Base-by-base conservation (phyloP, 2,797 vertebrate genomes). In the Carduelis carduelis region DNA sequence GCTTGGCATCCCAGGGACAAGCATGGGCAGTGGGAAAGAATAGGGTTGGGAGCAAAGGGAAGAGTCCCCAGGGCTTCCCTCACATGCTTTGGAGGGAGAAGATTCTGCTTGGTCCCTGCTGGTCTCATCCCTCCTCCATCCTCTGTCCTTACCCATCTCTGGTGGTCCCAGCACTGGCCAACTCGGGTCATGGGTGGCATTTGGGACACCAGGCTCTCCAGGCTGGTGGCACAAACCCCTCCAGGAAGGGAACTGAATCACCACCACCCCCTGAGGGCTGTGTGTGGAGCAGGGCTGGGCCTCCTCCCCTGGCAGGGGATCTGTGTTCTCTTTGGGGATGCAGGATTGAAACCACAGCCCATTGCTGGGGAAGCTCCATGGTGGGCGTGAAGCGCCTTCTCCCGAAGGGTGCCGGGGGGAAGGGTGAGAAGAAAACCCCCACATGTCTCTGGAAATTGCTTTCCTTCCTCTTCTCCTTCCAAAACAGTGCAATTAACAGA, bases 391-490 rank as follows among this genome's bases (percentile, higher is more conserved):
- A 61, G 75, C 9, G 35, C 56, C 59, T 68, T 41, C 55, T 76
- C 84, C 79, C 0, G 0, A 16, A 34, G 76, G 91, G 46, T 8
- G 21, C 78, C 1, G 11, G 55, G 75, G 65, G 81, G 52, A 56
- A 83, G 65, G 74, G 44, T 64, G 65, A 72, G 89, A 85, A 87
- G 71, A 87, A 44, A 92, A 19, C 43, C 83, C 81, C 68, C 44
- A 0, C 50, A 24, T 1, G 3, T 15, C 37, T 86, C 77, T 83
- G 77, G 65, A 88, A 94, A 87, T 65, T 24, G 68, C 84, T 86
- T 91, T 90, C 79, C 93, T 95, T 92, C 94, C 78, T 94, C 66
- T 70, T 34, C 76, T 80, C 61, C 64, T 91, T 93, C 92, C 90
- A 85, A 85, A 96, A 87, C 1, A 81, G 59, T 35, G 4, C 21